Percentiles rank a stretch among this genome's conserved stretches.
phyloP scores from a whole-genome alignment of 2,797 vertebrate genomes.

The Smutsia gigantea region DNA sequence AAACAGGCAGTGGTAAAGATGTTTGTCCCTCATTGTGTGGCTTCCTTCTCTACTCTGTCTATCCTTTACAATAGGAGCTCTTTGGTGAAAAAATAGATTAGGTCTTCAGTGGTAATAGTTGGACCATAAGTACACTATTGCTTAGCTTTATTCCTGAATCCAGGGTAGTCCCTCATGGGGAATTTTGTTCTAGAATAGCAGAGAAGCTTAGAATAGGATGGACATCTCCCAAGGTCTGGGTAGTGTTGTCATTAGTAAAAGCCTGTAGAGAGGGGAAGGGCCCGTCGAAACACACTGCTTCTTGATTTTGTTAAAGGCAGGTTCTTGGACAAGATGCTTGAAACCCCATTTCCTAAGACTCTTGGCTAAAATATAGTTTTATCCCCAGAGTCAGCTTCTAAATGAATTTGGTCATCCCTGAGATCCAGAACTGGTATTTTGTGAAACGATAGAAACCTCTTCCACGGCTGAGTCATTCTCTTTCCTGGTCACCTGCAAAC shows the following conservation, averaged over 20 bases:
- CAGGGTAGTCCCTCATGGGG: not conserved
- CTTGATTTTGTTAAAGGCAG: not conserved
- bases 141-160: not conserved
- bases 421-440: not conserved
- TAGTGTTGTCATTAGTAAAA: not conserved
- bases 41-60: not conserved
- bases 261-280: not conserved
- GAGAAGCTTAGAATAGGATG: not conserved
- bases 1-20: not conserved
- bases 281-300: not conserved
- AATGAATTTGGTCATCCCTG: not conserved
- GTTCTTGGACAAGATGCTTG: not conserved
- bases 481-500: not conserved
- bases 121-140: not conserved
- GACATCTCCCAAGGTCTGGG: not conserved
- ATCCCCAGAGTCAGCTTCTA: not conserved
- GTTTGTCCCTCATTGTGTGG: not conserved
- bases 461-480: not conserved
- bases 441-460: not conserved
- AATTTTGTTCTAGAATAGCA: not conserved
- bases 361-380: not conserved
- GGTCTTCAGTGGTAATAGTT: not conserved
- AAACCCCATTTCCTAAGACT: not conserved
- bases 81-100: not conserved
- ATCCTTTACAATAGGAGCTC: not conserved